Evolutionary conservation across 2,888 invertebrate genomes (phyloP).

Genomic region (Diaperis boleti): DNA sequence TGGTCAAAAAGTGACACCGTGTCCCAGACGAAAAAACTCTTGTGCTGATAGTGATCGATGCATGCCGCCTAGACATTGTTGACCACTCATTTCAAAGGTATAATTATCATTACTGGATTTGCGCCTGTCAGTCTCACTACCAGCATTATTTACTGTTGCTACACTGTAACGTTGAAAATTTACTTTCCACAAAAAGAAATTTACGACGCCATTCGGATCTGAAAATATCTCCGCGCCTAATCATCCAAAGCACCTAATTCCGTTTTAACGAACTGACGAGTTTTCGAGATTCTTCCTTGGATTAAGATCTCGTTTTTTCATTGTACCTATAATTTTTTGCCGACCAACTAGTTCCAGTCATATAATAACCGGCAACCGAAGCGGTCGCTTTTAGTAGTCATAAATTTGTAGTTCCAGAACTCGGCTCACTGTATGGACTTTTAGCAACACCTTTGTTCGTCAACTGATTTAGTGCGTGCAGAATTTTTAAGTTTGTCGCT

Average conservation of each 20-base stretch:
- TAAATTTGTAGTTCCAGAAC: constrained; percentile 3
- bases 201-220: constrained; percentile 17
- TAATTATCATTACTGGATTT: constrained; percentile 16
- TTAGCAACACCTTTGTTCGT: constrained; percentile 13
- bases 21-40: constrained; percentile 5
- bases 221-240: constrained; percentile 6
- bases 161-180: no score
- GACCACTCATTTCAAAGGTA: constrained; percentile 17
- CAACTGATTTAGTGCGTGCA: constrained; percentile 22
- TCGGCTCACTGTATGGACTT: not conserved
- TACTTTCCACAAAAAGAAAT: no score
- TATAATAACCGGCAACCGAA: constrained; percentile 6
- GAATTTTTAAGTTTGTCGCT: constrained; percentile 9
- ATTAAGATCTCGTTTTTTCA: constrained; percentile 23
- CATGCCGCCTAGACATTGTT: constrained; percentile 13
- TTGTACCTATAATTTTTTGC: constrained; percentile 12
- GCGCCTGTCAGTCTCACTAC: constrained; percentile 1
- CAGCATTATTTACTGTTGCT: not conserved
- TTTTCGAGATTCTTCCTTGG: constrained; percentile 20
- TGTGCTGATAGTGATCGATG: constrained; percentile 13
- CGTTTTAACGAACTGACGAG: constrained; percentile 26
- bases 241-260: constrained; percentile 22
- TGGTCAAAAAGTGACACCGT: no score
- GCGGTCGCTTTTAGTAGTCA: constrained; percentile 9
- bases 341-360: constrained; percentile 6